Conservation (phyloP, 2,113 vertebrate genomes). For the Echinops telfairi region DNA sequence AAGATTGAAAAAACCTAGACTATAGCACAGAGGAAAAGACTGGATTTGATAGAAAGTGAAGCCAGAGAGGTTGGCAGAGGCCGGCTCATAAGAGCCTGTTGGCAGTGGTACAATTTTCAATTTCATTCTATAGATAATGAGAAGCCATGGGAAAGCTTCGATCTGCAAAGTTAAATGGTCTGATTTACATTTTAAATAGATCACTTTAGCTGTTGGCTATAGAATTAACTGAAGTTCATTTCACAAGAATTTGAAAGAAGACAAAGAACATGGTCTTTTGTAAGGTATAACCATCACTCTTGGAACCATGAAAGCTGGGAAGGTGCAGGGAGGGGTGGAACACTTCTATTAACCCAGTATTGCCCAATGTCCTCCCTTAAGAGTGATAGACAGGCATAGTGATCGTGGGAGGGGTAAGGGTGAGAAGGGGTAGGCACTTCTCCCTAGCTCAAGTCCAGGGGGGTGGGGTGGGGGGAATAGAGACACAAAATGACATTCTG, state of each 20-base stretch:
- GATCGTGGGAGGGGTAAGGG: too few relatives aligned
- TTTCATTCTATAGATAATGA: conserved; percentile 12
- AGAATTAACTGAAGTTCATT: conserved; percentile 17
- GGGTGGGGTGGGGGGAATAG: too few relatives aligned
- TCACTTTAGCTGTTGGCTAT: neutral
- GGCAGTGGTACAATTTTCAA: neutral
- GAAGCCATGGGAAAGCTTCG: neutral
- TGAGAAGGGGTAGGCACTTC: too few relatives aligned
- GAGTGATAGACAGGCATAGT: too few relatives aligned
- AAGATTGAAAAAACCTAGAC: neutral
- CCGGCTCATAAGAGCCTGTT: neutral
- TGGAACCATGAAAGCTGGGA: too few relatives aligned
- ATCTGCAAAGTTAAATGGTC: neutral
- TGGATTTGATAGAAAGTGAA: neutral
- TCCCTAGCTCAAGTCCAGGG: too few relatives aligned
- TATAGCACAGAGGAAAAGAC: neutral
- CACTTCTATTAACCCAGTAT: neutral
- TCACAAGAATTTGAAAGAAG: neutral
- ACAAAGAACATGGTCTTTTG: neutral
- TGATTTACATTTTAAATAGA: conserved; percentile 56
- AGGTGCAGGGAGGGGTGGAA: too few relatives aligned
- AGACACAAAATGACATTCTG: too few relatives aligned
- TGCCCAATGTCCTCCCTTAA: too few relatives aligned
- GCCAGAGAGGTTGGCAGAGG: neutral
- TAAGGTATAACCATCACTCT: too few relatives aligned